A percentile compares a stretch with the other conserved stretches of the same genome.
Conservation (phyloP, 2,888 invertebrate species). For the Chrysolina americana region DNA sequence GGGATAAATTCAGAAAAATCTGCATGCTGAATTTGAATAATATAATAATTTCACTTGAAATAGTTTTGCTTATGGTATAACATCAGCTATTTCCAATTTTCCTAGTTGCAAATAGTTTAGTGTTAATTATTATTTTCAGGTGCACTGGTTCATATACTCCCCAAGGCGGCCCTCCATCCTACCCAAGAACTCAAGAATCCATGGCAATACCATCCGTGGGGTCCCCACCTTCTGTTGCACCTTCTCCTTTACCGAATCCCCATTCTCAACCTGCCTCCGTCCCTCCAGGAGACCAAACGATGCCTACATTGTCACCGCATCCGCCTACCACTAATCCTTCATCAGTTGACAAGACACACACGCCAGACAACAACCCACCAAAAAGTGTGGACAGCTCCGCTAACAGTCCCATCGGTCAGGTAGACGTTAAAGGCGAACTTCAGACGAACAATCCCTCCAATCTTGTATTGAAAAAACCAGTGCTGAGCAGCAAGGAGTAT, state of each 20-base stretch:
- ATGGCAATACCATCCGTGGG: constrained; percentile 75
- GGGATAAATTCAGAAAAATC: too few species aligned
- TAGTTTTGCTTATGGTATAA: background rate
- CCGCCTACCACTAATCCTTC: constrained; percentile 71
- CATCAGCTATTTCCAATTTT: background rate
- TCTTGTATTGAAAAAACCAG: constrained; percentile 78
- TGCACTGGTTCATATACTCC: constrained; percentile 72
- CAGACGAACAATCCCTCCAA: constrained; percentile 34
- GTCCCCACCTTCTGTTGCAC: constrained; percentile 74
- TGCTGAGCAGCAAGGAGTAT: constrained; percentile 83
- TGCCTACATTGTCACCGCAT: constrained; percentile 83
- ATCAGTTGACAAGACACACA: constrained; percentile 60
- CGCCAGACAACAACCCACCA: constrained; percentile 51
- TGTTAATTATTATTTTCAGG: constrained; percentile 55
- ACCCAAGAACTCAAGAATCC: constrained; percentile 74
- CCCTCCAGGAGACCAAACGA: constrained; percentile 76
- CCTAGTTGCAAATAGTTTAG: background rate
- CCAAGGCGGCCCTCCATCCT: constrained; percentile 78
- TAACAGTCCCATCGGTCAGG: constrained; percentile 46
- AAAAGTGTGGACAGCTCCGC: constrained; percentile 51
- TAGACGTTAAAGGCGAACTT: constrained; percentile 50
- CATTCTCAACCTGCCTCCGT: constrained; percentile 80
- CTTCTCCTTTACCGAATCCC: constrained; percentile 79
- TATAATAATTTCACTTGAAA: background rate
- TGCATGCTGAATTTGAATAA: too few species aligned